These are phyloP conservation scores for Lytechinus pictus DNA, from an alignment of 35 echinoderm and acorn worm genomes.

Conservation along the genomic window DNA sequence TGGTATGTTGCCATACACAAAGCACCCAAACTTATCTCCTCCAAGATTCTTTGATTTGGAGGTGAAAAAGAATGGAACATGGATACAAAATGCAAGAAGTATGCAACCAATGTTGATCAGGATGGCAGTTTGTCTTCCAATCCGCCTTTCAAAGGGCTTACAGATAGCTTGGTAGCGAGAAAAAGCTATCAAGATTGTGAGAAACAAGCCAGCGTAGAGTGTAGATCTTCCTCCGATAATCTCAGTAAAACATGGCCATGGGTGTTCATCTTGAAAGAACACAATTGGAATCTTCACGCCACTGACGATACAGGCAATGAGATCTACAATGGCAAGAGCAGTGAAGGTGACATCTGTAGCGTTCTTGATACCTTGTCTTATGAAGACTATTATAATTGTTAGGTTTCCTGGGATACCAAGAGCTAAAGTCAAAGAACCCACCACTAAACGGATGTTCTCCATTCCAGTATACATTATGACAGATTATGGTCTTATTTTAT, in stretches of 20 bases:
- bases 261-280: conserved; percentile 19
- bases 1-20: conserved; percentile 19
- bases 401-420: conserved; percentile 39
- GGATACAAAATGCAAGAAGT: not conserved
- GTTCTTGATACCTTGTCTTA: not conserved
- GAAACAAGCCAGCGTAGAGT: conserved; percentile 22
- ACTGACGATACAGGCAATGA: conserved; percentile 9
- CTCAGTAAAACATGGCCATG: conserved; percentile 13
- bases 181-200: conserved; percentile 19
- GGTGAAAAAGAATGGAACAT: conserved; percentile 26
- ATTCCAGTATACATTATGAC: not conserved
- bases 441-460: not conserved
- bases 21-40: not conserved
- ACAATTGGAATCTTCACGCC: not conserved
- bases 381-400: not conserved
- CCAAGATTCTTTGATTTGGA: not conserved
- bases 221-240: not conserved
- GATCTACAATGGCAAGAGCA: conserved; percentile 36
- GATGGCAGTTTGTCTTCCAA: not conserved
- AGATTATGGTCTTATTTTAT: not conserved
- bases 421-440: not conserved
- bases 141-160: not conserved
- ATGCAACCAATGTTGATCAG: not conserved
- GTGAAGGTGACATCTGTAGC: conserved; percentile 26
- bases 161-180: conserved; percentile 15